Evolutionary conservation across 2,888 invertebrate species (phyloP), one percentile per base, ranked within the genome.

Genomic region (Acrobasis suavella): DNA sequence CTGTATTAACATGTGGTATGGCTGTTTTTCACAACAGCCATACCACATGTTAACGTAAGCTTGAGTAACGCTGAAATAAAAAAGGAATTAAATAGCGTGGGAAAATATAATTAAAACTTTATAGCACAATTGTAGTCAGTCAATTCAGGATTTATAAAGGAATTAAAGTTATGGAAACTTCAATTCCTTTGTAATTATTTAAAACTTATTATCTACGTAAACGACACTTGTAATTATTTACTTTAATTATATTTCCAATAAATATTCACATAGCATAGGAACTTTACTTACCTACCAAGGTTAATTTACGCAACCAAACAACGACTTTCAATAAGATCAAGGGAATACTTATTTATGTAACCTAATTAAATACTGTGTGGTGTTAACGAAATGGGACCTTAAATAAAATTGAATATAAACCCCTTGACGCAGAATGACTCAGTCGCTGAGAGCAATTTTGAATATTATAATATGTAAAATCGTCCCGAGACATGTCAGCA

Each of bases 381-480:
- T 16, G 37, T 38, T 39, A 22, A 39, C 14, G 67, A 68, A 74
- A 75, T 69, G 67, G 65, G 68, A 68, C 82, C 86, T 87, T 88
- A 89, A 87, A 81, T 72, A 71, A 79, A 80, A 82, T 77, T 82
- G 80, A 83, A 86, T 82, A 80, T 80, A 81, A 82, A 83, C 76
- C 76, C 80, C 80, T 64, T 81, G 83, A 82, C 81, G 75, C 77
- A 83, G 86, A 84, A 89, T 91, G 91, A 92, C 87, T 92, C 91
- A 89, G 90, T 86, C 75, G 83, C 80, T 76, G 83, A 83, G 85
- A 86, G 84, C 81, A 87, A 85, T 89, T 87, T 89, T 87, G 87
- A 89, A 89, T 91, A 91, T 87, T 83, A 87, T 87, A 87, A 87
- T 90, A 91, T 89, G 91, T 89, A 85, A 91, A 91, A 84, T 89